Evolutionary conservation across 2,888 invertebrate species (phyloP).

Genomic region (Heliothis peltigera): DNA sequence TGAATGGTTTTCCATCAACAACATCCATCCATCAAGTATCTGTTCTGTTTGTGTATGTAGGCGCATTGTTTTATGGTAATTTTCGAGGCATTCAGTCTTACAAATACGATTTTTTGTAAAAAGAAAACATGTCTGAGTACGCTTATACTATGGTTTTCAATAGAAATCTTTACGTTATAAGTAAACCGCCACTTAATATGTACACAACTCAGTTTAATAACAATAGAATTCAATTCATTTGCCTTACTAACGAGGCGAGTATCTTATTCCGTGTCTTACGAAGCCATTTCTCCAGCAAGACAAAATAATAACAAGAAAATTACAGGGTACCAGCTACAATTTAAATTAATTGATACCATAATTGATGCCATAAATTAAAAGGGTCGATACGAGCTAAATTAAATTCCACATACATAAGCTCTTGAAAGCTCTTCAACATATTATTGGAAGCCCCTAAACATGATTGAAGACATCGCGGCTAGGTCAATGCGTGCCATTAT

Average conservation of each 20-base stretch:
- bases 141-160: too few relatives aligned
- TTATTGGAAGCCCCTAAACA: constrained; percentile 27
- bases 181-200: background rate
- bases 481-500: constrained; percentile 13
- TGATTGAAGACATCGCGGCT: constrained; percentile 18
- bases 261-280: constrained; percentile 14
- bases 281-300: background rate
- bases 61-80: constrained; percentile 7
- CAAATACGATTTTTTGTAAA: background rate
- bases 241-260: constrained; percentile 18
- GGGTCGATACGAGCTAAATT: constrained; percentile 21
- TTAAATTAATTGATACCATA: constrained; percentile 11
- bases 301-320: constrained; percentile 21
- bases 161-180: too few relatives aligned
- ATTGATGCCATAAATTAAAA: constrained; percentile 20
- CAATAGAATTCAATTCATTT: constrained; percentile 7
- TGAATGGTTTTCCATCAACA: constrained; percentile 42
- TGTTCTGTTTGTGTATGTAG: constrained; percentile 9
- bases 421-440: constrained; percentile 24
- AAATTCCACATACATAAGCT: constrained; percentile 8
- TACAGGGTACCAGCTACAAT: constrained; percentile 21
- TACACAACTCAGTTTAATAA: background rate
- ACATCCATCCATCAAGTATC: constrained; percentile 27
- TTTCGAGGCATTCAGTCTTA: background rate
- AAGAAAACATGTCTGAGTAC: background rate